Percentiles rank a stretch among this genome's conserved stretches.
Conservation (phyloP, 2,797 vertebrate species). For the Dallia pectoralis region DNA sequence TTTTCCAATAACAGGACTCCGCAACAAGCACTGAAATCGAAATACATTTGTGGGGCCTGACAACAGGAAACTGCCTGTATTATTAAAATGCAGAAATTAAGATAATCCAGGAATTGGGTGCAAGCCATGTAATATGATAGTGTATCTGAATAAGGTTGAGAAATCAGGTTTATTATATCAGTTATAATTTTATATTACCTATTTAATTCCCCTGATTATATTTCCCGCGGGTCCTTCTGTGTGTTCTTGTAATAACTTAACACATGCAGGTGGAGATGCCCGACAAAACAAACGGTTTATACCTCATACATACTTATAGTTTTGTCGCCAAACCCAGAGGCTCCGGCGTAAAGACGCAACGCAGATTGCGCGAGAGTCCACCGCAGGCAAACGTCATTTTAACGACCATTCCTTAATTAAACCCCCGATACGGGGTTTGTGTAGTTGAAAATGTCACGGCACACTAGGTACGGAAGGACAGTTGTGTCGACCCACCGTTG, state of each 20-base stretch:
- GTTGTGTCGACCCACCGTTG: constrained; percentile 45
- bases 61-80: constrained; percentile 35
- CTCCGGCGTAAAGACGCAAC: no score
- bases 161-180: constrained; percentile 44
- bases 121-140: constrained; percentile 48
- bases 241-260: constrained; percentile 54
- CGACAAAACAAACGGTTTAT: no score
- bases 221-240: constrained; percentile 57
- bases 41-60: no score
- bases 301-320: no score
- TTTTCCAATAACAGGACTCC: neutral
- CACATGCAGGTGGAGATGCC: constrained; percentile 50
- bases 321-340: no score
- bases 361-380: no score
- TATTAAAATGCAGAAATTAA: constrained; percentile 61
- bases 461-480: constrained; percentile 36
- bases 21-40: no score
- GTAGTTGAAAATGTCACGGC: no score
- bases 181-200: constrained; percentile 52
- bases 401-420: no score
- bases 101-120: constrained; percentile 52
- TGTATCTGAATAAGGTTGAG: constrained; percentile 28
- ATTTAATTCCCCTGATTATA: constrained; percentile 57
- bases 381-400: no score
- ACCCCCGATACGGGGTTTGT: no score